phyloP scores from a whole-genome alignment of 1,140 invertebrate species.

The Maniola jurtina region DNA sequence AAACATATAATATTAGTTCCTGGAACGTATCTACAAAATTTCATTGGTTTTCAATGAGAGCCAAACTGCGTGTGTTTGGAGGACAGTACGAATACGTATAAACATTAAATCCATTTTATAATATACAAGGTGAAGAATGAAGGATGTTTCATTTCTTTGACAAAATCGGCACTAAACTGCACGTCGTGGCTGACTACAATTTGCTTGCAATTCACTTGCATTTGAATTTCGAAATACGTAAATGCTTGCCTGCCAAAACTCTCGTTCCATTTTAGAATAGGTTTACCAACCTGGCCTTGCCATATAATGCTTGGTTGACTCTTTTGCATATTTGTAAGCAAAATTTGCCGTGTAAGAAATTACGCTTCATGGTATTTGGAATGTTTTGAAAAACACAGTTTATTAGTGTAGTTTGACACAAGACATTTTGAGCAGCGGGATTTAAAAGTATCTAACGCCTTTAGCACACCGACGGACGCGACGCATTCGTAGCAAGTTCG shows the following conservation, averaged over 20 bases:
- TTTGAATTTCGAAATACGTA: conserved; percentile 4
- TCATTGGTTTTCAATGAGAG: too few relatives aligned
- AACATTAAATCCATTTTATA: too few relatives aligned
- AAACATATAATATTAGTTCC: too few relatives aligned
- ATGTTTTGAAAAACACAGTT: background rate
- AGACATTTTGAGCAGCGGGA: background rate
- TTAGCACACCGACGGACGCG: too few relatives aligned
- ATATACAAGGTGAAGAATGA: background rate
- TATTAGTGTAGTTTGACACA: background rate
- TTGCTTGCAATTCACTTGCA: conserved; percentile 6
- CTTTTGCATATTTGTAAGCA: conserved; percentile 11
- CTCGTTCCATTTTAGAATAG: conserved; percentile 4
- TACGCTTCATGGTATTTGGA: background rate
- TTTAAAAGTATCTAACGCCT: too few relatives aligned
- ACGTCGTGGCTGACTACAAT: background rate
- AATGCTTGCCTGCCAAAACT: conserved; percentile 7
- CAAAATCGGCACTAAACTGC: background rate
- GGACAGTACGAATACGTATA: too few relatives aligned
- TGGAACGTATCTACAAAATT: too few relatives aligned
- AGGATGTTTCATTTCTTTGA: background rate
- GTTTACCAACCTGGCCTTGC: background rate
- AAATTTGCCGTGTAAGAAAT: background rate
- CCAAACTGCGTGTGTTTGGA: too few relatives aligned
- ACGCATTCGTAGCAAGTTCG: too few relatives aligned
- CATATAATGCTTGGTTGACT: conserved; percentile 1